A percentile compares a stretch with the other conserved stretches of the same genome.
These are phyloP conservation scores for Acestrorhynchus altus DNA, from an alignment of 2,797 vertebrate genomes.

Conservation along the genomic window DNA sequence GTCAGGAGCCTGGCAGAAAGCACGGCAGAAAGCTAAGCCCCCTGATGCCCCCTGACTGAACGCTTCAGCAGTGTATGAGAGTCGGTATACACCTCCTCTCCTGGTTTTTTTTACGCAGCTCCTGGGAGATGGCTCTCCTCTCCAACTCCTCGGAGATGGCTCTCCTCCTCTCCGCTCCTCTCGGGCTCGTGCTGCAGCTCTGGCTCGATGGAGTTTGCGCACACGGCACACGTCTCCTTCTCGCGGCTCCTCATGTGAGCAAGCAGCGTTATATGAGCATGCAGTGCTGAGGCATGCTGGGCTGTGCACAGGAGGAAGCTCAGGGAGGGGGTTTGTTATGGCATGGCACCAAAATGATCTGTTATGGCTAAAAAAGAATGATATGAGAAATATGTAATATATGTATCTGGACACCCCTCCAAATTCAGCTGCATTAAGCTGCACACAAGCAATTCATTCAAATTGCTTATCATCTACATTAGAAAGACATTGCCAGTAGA, in stretches of 20 bases:
- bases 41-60: background rate
- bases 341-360: background rate
- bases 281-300: conserved; percentile 22
- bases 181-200: conserved; percentile 4
- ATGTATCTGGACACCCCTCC: background rate
- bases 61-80: background rate
- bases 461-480: background rate
- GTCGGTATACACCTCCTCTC: background rate
- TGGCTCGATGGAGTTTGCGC: conserved; percentile 62
- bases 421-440: background rate
- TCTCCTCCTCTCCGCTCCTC: background rate
- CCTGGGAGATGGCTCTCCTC: conserved; percentile 58
- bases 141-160: conserved; percentile 54
- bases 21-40: conserved; percentile 1
- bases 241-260: conserved; percentile 50
- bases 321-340: background rate
- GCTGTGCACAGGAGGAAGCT: background rate
- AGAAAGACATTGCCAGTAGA: background rate
- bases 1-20: conserved; percentile 62
- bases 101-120: background rate
- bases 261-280: conserved; percentile 44
- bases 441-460: background rate
- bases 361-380: background rate
- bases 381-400: background rate
- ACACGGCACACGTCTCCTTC: conserved; percentile 57